Evolutionary conservation across 2,888 invertebrate species (phyloP).

Genomic region (Drosophila eohydei): DNA sequence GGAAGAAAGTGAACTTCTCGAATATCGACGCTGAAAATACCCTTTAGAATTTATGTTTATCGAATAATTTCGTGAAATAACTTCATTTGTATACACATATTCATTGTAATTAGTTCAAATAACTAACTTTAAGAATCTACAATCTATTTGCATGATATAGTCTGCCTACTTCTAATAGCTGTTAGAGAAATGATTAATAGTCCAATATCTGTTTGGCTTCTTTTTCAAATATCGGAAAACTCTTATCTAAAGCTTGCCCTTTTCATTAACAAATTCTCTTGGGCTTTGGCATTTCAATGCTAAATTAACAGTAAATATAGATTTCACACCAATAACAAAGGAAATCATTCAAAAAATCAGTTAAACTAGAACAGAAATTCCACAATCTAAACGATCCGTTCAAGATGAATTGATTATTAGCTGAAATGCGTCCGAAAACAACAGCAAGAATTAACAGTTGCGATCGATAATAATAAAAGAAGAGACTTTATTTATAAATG

Average conservation of each 20-base stretch:
- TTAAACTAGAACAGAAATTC: not conserved
- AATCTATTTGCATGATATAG: not conserved
- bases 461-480: conserved; percentile 2
- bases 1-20: not conserved
- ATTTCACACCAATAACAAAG: not conserved
- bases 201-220: too few relatives aligned
- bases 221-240: too few relatives aligned
- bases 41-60: too few relatives aligned
- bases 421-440: not conserved
- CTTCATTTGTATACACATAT: too few relatives aligned
- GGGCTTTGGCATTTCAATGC: too few relatives aligned
- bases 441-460: not conserved
- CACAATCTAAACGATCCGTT: not conserved
- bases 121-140: not conserved
- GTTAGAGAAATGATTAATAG: too few relatives aligned
- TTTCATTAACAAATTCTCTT: not conserved
- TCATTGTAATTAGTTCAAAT: too few relatives aligned
- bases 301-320: not conserved
- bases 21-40: not conserved
- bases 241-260: not conserved
- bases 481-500: conserved; percentile 3
- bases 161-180: too few relatives aligned
- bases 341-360: too few relatives aligned
- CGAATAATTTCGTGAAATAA: too few relatives aligned
- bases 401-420: not conserved